Conservation (phyloP, 2,113 vertebrate genomes). For the Corydoras sp. region DNA sequence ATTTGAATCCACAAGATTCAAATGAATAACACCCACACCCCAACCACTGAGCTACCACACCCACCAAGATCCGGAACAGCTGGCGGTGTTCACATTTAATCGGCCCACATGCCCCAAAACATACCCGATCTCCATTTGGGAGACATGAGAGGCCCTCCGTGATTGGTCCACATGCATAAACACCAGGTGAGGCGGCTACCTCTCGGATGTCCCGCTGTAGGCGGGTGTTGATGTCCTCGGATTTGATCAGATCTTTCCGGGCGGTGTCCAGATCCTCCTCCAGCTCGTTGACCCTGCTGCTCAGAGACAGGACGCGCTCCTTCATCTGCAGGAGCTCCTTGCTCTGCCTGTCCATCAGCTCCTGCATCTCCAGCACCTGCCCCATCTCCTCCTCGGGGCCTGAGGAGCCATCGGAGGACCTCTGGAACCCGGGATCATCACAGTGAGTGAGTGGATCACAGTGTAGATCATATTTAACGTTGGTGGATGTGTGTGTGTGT, state of each 20-base stretch:
- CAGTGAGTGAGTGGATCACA: too few relatives aligned
- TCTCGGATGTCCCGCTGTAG: conserved; percentile 79
- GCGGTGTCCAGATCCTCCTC: conserved; percentile 95
- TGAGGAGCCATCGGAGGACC: conserved; percentile 81
- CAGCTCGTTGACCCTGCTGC: conserved; percentile 78
- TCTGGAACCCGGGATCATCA: conserved; percentile 51
- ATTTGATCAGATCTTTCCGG: conserved; percentile 90
- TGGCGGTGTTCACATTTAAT: too few relatives aligned
- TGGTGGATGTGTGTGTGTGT: too few relatives aligned
- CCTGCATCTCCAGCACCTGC: conserved; percentile 84
- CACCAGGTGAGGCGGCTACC: too few relatives aligned
- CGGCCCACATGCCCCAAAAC: too few relatives aligned
- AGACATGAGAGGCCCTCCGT: too few relatives aligned
- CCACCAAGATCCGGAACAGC: too few relatives aligned
- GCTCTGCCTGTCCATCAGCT: conserved; percentile 80
- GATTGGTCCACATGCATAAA: neutral
- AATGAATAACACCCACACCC: too few relatives aligned
- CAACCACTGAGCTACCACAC: too few relatives aligned
- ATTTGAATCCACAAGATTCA: too few relatives aligned
- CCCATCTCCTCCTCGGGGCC: conserved; percentile 80
- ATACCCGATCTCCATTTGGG: too few relatives aligned
- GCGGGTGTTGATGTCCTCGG: conserved; percentile 86
- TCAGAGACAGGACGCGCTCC: conserved; percentile 83
- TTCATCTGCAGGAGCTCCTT: conserved; percentile 89
- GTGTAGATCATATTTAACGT: too few relatives aligned